These are phyloP conservation scores for Oxytorus armatus DNA, from an alignment of 2,888 invertebrate species.

Conservation along the genomic window DNA sequence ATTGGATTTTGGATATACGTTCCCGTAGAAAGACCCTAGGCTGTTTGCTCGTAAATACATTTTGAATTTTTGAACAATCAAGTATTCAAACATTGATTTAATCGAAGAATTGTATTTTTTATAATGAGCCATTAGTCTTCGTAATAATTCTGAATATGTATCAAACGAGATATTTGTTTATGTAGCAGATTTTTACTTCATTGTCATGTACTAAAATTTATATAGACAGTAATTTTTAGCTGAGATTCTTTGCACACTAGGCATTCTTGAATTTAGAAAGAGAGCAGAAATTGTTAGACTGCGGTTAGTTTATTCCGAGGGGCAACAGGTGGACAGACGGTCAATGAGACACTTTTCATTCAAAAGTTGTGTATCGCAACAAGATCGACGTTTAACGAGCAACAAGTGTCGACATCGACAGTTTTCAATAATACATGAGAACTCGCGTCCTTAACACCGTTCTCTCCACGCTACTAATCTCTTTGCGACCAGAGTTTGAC, in stretches of 20 bases:
- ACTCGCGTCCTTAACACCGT: conserved; percentile 34
- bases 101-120: too few species aligned
- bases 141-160: background rate
- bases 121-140: too few species aligned
- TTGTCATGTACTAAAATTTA: background rate
- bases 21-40: background rate
- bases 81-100: too few species aligned
- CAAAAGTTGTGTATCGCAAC: conserved; percentile 45
- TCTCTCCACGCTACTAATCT: background rate
- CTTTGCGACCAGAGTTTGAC: conserved; percentile 6
- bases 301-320: conserved; percentile 7
- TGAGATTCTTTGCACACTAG: background rate
- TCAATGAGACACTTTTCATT: conserved; percentile 49
- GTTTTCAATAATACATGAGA: conserved; percentile 54
- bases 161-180: background rate
- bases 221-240: background rate
- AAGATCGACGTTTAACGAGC: conserved; percentile 42
- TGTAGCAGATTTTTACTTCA: background rate
- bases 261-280: background rate
- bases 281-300: background rate
- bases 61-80: too few species aligned
- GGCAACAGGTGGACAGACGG: conserved; percentile 40
- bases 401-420: conserved; percentile 14
- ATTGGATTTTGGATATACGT: background rate
- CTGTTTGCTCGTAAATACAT: too few species aligned